Evolutionary conservation across 2,888 invertebrate genomes (phyloP).

Genomic region (Sesamia inferens): DNA sequence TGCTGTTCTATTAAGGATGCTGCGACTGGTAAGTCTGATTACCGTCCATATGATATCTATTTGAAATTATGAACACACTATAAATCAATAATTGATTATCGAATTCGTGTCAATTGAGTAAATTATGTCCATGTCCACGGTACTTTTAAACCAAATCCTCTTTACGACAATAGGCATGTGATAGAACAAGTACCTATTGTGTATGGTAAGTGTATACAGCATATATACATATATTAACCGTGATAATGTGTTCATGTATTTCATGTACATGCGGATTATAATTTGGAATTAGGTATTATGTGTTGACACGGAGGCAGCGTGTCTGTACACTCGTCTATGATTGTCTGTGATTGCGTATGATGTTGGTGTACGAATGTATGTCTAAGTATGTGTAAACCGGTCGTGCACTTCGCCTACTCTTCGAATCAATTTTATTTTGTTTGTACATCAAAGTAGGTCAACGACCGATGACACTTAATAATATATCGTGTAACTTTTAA

Average conservation of each 20-base stretch:
- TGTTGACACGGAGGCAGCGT: slow-evolving; percentile 33
- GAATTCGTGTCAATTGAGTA: slow-evolving; percentile 25
- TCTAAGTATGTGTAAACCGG: slow-evolving; percentile 76
- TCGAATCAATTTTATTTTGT: slow-evolving; percentile 69
- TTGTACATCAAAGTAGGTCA: slow-evolving; percentile 68
- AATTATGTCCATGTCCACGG: slow-evolving; percentile 8
- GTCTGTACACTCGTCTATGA: slow-evolving; percentile 43
- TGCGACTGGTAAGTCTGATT: not conserved
- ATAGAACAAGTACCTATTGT: not conserved
- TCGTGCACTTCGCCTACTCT: slow-evolving; percentile 67
- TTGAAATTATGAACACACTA: slow-evolving; percentile 3
- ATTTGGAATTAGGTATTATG: slow-evolving; percentile 35
- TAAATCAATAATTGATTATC: slow-evolving; percentile 10
- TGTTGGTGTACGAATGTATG: slow-evolving; percentile 35
- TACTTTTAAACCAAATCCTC: slow-evolving; percentile 34
- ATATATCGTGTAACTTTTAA: slow-evolving; percentile 40
- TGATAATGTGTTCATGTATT: slow-evolving; percentile 41
- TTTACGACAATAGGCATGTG: slow-evolving; percentile 4
- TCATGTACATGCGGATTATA: slow-evolving; percentile 40
- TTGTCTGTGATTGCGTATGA: slow-evolving; percentile 54
- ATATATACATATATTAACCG: slow-evolving; percentile 20
- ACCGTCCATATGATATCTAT: not conserved
- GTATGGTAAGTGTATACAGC: slow-evolving; percentile 3
- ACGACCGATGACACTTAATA: slow-evolving; percentile 55
- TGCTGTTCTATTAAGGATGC: no score